A percentile compares a stretch with the other conserved stretches of the same genome.
phyloP scores from a whole-genome alignment of 2,113 vertebrate genomes.

The Phoenicopterus ruber region DNA sequence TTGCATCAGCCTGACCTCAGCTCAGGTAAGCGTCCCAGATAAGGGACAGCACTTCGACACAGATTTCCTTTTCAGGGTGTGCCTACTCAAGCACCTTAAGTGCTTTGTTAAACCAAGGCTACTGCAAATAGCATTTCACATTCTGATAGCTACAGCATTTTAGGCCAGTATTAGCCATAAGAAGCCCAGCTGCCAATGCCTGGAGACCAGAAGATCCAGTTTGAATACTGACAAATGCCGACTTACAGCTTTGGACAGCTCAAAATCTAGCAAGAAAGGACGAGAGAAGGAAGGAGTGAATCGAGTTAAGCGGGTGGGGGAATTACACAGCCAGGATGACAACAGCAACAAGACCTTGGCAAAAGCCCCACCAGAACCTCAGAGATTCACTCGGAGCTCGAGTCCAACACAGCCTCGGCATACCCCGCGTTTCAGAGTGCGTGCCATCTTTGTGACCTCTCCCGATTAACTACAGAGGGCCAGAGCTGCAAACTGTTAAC shows the following conservation, averaged over 20 bases:
- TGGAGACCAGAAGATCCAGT: constrained; percentile 11
- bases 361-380: not conserved
- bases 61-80: constrained; percentile 61
- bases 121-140: constrained; percentile 28
- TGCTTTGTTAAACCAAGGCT: constrained; percentile 45
- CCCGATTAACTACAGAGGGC: not conserved
- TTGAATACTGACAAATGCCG: not conserved
- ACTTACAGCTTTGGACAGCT: not conserved
- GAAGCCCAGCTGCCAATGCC: not conserved
- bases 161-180: not conserved
- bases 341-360: not conserved
- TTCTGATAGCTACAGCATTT: constrained; percentile 20
- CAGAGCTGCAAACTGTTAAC: not conserved
- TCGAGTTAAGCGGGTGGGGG: not conserved
- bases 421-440: not conserved
- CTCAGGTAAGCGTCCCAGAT: constrained; percentile 51
- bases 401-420: not conserved
- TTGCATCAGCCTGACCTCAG: constrained; percentile 61
- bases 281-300: not conserved
- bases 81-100: constrained; percentile 33
- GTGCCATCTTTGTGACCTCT: not conserved
- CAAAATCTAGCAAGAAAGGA: not conserved
- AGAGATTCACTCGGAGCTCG: not conserved
- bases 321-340: not conserved
- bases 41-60: constrained; percentile 33